phyloP scores from a whole-genome alignment of 2,888 invertebrate genomes.

The Coleophora flavipennella region DNA sequence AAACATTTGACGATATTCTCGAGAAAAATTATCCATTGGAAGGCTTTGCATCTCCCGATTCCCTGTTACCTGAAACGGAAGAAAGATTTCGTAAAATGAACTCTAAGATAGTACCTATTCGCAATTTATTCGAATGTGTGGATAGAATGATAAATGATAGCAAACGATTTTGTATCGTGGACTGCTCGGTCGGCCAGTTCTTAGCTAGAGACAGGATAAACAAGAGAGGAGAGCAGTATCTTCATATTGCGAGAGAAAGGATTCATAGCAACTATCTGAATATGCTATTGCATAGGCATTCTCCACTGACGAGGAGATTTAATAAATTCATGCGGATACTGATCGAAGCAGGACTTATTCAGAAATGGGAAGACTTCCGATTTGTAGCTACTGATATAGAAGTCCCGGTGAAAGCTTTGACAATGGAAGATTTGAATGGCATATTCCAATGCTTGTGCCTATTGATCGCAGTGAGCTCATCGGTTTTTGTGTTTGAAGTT shows the following conservation, averaged over 20 bases:
- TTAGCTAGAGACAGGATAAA: slow-evolving; percentile 43
- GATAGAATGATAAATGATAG: slow-evolving; percentile 37
- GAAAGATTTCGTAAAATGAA: slow-evolving; percentile 43
- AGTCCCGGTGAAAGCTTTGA: slow-evolving; percentile 35
- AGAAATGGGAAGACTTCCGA: slow-evolving; percentile 57
- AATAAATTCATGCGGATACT: slow-evolving; percentile 40
- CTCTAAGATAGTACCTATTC: slow-evolving; percentile 35
- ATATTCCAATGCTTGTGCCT: slow-evolving; percentile 39
- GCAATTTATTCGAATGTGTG: slow-evolving; percentile 39
- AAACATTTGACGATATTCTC: slow-evolving; percentile 56
- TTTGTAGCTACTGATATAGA: slow-evolving; percentile 49
- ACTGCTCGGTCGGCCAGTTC: slow-evolving; percentile 52
- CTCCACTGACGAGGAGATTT: slow-evolving; percentile 37
- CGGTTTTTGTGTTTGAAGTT: slow-evolving; percentile 43
- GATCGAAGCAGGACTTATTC: slow-evolving; percentile 52
- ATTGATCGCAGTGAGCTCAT: slow-evolving; percentile 22
- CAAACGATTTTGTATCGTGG: slow-evolving; percentile 49
- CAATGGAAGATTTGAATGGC: slow-evolving; percentile 39
- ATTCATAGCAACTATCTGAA: slow-evolving; percentile 54
- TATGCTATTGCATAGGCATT: slow-evolving; percentile 43
- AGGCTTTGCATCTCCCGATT: slow-evolving; percentile 58
- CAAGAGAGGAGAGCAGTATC: slow-evolving; percentile 48
- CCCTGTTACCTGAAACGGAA: slow-evolving; percentile 47
- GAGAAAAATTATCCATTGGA: slow-evolving; percentile 51
- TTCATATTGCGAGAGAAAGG: slow-evolving; percentile 52